Conservation (phyloP, 1,140 invertebrate genomes). For the Ceratina australensis region DNA sequence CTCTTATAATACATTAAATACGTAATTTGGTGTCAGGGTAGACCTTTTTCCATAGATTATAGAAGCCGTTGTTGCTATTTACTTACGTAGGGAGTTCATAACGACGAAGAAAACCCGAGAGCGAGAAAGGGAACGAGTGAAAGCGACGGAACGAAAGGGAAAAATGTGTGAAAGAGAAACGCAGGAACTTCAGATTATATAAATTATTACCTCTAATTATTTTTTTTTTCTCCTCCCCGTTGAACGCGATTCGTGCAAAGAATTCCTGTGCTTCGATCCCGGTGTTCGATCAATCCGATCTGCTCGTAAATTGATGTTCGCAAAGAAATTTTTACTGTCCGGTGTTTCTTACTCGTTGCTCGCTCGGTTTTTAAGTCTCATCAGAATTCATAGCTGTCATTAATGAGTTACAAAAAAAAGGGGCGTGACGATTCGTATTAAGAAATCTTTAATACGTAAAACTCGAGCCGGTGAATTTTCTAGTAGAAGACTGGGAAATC, state of each 20-base stretch:
- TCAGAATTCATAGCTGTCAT: background rate
- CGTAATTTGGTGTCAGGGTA: conserved; percentile 82
- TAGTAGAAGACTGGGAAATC: conserved; percentile 32
- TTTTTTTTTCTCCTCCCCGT: conserved; percentile 53
- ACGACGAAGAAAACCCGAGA: conserved; percentile 29
- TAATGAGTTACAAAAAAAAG: background rate
- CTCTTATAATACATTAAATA: conserved; percentile 80
- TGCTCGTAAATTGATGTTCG: conserved; percentile 1
- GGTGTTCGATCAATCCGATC: background rate
- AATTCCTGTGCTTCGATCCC: conserved; percentile 9
- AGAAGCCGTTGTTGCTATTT: conserved; percentile 71
- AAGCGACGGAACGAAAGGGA: conserved; percentile 1
- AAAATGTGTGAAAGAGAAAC: background rate
- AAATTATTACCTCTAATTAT: conserved; percentile 62
- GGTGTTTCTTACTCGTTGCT: background rate
- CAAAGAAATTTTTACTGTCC: background rate
- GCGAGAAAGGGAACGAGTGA: background rate
- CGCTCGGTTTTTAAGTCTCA: conserved; percentile 10
- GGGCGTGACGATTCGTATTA: conserved; percentile 8
- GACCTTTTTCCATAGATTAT: conserved; percentile 78
- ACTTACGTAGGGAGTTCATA: conserved; percentile 57
- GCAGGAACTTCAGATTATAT: conserved; percentile 52
- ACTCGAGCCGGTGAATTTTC: conserved; percentile 22
- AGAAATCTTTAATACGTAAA: conserved; percentile 42
- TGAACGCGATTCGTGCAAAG: conserved; percentile 50